Percentiles rank a stretch among this genome's conserved stretches.
These are phyloP conservation scores for Sparidentex hasta DNA, from an alignment of 2,797 vertebrate species.

Conservation along the genomic window DNA sequence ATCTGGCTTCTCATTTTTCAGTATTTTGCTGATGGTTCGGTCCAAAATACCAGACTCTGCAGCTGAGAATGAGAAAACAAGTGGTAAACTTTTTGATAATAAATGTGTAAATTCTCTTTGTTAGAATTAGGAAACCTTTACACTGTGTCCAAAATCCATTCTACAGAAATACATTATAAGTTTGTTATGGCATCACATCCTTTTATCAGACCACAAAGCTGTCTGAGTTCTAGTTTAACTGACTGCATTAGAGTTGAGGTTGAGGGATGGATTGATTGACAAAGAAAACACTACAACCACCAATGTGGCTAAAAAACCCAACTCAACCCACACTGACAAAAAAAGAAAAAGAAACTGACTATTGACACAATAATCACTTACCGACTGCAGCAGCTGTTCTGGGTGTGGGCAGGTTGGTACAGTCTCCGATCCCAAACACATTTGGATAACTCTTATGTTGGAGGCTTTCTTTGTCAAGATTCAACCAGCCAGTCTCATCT, in stretches of 20 bases:
- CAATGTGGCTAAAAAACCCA: background rate
- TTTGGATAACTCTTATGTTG: constrained; percentile 94
- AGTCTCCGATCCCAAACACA: constrained; percentile 98
- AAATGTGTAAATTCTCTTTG: background rate
- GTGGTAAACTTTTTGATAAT: background rate
- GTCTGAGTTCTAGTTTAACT: background rate
- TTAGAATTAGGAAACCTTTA: background rate
- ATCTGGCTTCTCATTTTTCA: constrained; percentile 90
- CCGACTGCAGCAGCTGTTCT: constrained; percentile 95
- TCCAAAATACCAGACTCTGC: constrained; percentile 92
- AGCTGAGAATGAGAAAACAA: constrained; percentile 82
- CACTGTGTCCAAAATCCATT: background rate
- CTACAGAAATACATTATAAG: background rate
- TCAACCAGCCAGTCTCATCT: constrained; percentile 91
- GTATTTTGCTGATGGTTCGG: constrained; percentile 90
- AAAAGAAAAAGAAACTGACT: no score
- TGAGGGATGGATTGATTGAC: background rate
- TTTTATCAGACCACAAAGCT: background rate
- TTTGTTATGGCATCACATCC: background rate
- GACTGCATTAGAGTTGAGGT: background rate
- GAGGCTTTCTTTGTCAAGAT: constrained; percentile 92
- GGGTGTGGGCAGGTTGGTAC: constrained; percentile 94
- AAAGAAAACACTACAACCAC: no score
- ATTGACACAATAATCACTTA: constrained; percentile 69
- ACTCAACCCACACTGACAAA: background rate